These are phyloP conservation scores for Melinaea marsaeus DNA, from an alignment of 2,888 invertebrate genomes.

Conservation along the genomic window DNA sequence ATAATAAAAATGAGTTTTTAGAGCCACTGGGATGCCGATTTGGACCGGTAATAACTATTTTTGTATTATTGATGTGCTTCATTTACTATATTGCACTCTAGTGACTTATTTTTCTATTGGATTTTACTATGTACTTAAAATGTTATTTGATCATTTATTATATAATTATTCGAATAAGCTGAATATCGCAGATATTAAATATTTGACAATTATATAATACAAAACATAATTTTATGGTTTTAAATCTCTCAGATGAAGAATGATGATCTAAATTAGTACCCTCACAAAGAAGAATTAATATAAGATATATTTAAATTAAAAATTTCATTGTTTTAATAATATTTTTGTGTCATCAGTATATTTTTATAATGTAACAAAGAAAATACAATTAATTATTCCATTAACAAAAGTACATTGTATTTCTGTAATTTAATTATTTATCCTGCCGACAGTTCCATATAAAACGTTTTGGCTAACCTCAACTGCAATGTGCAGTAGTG, in stretches of 20 bases:
- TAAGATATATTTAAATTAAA: too few species aligned
- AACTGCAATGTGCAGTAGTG: constrained; percentile 3
- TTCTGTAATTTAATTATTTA: constrained; percentile 5
- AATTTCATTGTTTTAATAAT: too few species aligned
- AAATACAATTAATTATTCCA: not conserved
- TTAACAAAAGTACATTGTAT: constrained; percentile 4
- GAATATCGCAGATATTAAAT: too few species aligned
- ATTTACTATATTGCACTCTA: not conserved
- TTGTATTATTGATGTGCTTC: constrained; percentile 24
- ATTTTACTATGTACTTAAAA: not conserved
- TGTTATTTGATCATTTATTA: too few species aligned
- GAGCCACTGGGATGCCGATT: constrained; percentile 35
- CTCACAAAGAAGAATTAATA: not conserved
- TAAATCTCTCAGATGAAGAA: too few species aligned
- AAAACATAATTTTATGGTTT: too few species aligned
- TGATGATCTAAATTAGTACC: constrained; percentile 5
- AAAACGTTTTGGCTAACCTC: constrained; percentile 8
- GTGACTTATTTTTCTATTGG: not conserved
- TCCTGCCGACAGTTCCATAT: not conserved
- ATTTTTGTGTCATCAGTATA: too few species aligned
- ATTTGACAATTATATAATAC: too few species aligned
- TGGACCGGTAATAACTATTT: constrained; percentile 23
- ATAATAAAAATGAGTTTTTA: constrained; percentile 46
- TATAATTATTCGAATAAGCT: too few species aligned
- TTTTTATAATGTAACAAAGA: not conserved